Conservation (phyloP, 2,113 vertebrate species). For the Sakesphorus luctuosus region DNA sequence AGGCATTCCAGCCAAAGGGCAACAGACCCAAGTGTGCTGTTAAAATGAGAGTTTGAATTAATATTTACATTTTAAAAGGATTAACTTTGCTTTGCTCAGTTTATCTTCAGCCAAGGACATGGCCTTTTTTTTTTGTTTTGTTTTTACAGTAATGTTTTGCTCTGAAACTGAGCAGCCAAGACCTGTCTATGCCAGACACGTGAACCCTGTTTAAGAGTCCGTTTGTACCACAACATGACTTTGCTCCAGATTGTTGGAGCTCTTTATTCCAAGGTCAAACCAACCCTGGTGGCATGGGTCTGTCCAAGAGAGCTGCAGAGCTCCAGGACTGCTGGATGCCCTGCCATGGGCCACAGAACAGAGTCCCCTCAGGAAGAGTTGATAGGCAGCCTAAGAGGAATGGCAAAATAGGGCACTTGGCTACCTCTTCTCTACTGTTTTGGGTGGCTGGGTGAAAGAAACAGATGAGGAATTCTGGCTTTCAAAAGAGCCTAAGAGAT, state of each 20-base stretch:
- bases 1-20: conserved; percentile 18
- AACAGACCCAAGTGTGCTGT: neutral
- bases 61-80: conserved; percentile 60
- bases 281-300: accelerated
- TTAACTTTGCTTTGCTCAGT: conserved; percentile 18
- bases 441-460: neutral
- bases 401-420: neutral
- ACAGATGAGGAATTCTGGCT: neutral
- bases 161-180: neutral
- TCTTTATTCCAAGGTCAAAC: neutral
- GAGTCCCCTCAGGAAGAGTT: neutral
- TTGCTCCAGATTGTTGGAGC: neutral
- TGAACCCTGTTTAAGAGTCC: neutral
- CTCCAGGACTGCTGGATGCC: accelerated
- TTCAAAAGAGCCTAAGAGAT: neutral
- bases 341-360: accelerated
- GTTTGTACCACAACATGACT: neutral
- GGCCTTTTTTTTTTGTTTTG: neutral
- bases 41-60: conserved; percentile 42
- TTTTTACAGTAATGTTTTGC: conserved; percentile 55
- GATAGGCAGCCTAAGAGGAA: accelerated
- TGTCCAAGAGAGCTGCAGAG: neutral
- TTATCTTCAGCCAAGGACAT: conserved; percentile 41
- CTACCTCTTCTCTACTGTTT: neutral
- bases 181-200: neutral